phyloP scores from a whole-genome alignment of 2,113 vertebrate species.

The Indri indri region DNA sequence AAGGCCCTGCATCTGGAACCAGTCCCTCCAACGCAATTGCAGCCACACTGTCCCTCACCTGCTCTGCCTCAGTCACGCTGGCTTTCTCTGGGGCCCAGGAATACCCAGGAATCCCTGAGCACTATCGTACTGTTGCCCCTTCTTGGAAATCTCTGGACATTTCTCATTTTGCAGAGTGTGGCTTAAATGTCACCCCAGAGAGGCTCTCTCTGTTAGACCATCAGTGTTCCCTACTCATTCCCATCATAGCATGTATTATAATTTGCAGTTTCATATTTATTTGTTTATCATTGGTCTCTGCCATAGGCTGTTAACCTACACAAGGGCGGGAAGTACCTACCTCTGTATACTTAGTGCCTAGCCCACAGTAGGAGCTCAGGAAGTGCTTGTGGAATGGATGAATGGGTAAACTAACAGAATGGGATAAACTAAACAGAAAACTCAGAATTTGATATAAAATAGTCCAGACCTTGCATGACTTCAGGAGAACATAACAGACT shows the following conservation, averaged over 20 bases:
- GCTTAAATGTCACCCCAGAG: not conserved
- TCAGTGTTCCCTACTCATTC: not conserved
- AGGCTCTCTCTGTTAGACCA: not conserved
- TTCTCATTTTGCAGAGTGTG: not conserved
- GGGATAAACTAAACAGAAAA: not conserved
- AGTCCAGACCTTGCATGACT: not conserved
- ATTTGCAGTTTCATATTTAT: not conserved
- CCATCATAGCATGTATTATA: not conserved
- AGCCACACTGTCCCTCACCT: not conserved
- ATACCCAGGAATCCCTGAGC: not conserved
- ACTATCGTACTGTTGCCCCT: not conserved
- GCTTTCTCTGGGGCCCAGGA: not conserved
- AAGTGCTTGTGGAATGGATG: not conserved
- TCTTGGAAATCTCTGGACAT: not conserved
- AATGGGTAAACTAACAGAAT: not conserved
- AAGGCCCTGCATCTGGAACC: not conserved
- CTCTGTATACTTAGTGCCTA: not conserved
- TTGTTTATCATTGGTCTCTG: not conserved
- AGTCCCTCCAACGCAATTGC: not conserved
- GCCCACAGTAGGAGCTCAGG: not conserved
- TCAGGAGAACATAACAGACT: not conserved
- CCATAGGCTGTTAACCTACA: not conserved
- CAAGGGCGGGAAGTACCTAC: not conserved
- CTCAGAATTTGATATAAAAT: not conserved
- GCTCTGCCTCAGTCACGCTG: not conserved